A percentile compares a stretch with the other conserved stretches of the same genome.
Conservation (phyloP, 2,797 vertebrate genomes). For the Gorsachius magnificus region DNA sequence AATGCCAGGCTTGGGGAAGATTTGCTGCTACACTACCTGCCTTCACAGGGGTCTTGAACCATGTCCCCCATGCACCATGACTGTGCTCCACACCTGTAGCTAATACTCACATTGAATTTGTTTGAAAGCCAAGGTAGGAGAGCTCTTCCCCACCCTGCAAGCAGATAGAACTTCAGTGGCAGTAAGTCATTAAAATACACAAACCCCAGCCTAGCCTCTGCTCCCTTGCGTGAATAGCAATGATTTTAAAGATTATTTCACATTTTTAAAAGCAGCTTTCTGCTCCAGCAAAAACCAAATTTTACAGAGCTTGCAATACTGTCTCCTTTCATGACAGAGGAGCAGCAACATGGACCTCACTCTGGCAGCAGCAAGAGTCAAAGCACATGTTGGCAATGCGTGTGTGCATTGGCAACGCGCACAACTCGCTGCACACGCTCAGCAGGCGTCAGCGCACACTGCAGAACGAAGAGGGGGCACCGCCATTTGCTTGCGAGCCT, state of each 20-base stretch:
- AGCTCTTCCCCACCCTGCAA: neutral
- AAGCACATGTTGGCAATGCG: neutral
- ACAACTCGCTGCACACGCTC: neutral
- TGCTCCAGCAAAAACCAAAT: neutral
- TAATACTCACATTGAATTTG: neutral
- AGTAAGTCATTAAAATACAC: neutral
- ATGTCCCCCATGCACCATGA: accelerated
- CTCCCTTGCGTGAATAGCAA: neutral
- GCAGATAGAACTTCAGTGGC: neutral
- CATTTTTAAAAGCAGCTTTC: neutral
- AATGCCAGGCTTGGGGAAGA: neutral
- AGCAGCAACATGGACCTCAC: neutral
- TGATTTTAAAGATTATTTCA: neutral
- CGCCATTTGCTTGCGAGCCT: neutral
- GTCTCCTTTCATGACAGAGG: neutral
- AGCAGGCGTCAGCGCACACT: neutral
- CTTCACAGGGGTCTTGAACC: neutral
- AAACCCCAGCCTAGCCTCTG: neutral
- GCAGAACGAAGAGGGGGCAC: neutral
- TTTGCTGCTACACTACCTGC: neutral
- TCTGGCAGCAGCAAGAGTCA: accelerated
- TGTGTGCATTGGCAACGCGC: accelerated
- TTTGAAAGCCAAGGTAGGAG: neutral
- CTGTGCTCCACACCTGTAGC: accelerated
- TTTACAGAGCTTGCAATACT: neutral